phyloP scores from a whole-genome alignment of 2,113 vertebrate species.

The Micromys minutus region DNA sequence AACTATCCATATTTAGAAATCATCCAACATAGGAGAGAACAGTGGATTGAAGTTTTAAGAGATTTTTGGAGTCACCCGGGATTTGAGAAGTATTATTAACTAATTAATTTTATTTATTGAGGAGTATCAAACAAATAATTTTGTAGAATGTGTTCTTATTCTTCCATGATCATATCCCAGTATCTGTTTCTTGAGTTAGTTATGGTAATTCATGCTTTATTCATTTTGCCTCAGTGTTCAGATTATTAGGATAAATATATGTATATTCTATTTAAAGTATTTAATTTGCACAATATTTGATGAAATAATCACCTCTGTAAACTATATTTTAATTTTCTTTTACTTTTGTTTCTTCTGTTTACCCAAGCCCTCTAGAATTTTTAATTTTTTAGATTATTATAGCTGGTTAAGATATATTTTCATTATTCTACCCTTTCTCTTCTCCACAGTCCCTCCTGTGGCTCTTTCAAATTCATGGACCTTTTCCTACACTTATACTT shows the following conservation, averaged over 20 bases:
- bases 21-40: neutral
- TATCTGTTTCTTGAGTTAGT: neutral
- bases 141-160: neutral
- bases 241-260: neutral
- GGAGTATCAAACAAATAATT: neutral
- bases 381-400: neutral
- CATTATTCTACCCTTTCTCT: neutral
- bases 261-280: neutral
- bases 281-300: neutral
- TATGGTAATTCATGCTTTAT: neutral
- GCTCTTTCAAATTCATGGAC: neutral
- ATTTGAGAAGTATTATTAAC: neutral
- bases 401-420: neutral
- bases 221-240: neutral
- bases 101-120: neutral
- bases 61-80: neutral
- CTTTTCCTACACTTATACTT: neutral
- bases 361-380: neutral
- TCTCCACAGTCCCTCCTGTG: neutral
- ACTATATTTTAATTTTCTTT: slow-evolving; percentile 3
- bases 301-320: neutral
- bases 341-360: neutral
- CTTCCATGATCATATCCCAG: neutral
- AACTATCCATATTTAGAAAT: neutral
- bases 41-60: slow-evolving; percentile 12